phyloP scores from a whole-genome alignment of 2,113 vertebrate species.

The Nestor notabilis region DNA sequence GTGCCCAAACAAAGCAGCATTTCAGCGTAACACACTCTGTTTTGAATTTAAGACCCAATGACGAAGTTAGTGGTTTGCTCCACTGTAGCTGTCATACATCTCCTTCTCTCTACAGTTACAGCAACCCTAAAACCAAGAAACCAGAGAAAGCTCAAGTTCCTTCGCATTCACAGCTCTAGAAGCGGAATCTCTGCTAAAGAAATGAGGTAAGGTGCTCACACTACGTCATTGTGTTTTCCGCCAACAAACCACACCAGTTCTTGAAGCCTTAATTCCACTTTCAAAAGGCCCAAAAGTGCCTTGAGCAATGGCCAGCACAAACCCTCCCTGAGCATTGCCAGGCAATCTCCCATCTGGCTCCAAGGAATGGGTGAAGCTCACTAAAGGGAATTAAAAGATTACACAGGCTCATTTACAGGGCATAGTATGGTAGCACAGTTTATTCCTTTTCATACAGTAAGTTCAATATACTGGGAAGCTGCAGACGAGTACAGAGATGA shows the following conservation, averaged over 20 bases:
- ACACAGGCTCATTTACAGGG: neutral
- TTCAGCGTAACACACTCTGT: neutral
- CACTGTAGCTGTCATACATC: neutral
- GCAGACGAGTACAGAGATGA: neutral
- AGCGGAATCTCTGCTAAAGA: neutral
- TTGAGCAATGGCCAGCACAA: neutral
- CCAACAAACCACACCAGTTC: neutral
- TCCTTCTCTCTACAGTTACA: neutral
- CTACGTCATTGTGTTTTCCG: neutral
- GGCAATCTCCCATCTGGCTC: neutral
- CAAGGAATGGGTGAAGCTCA: neutral
- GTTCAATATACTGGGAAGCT: neutral
- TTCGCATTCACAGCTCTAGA: neutral
- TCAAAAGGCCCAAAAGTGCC: neutral
- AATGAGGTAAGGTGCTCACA: neutral
- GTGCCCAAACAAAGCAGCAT: neutral
- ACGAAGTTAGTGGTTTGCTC: neutral
- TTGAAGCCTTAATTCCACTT: neutral
- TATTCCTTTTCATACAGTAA: neutral
- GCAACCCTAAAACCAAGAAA: neutral
- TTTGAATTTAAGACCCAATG: neutral
- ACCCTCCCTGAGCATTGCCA: neutral
- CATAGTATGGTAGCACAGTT: neutral
- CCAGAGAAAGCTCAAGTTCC: accelerated
- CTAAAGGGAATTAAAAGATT: neutral